A percentile compares a stretch with the other conserved stretches of the same genome.
These are phyloP conservation scores for Eurytoma californica DNA, from an alignment of 2,888 invertebrate species.

Conservation along the genomic window DNA sequence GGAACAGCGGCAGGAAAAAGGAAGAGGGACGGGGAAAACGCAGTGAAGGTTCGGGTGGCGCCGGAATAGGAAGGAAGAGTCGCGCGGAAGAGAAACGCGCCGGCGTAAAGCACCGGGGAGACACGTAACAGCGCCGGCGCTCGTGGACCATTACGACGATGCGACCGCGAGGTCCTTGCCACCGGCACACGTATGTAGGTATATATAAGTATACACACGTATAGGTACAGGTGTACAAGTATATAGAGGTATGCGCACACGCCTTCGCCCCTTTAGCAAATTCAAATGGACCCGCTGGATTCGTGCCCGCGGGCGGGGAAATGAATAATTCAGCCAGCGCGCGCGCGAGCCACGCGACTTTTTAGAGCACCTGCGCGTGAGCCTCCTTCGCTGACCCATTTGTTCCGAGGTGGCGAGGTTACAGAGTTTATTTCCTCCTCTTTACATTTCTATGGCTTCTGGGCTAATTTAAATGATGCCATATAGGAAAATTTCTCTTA, in stretches of 20 bases:
- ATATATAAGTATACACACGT: too few species aligned
- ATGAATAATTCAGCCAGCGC: conserved; percentile 46
- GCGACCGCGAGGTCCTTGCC: conserved; percentile 34
- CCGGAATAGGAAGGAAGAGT: background rate
- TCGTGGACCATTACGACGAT: conserved; percentile 43
- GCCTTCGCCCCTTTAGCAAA: conserved; percentile 15
- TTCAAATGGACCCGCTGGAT: conserved; percentile 46
- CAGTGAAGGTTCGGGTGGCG: background rate
- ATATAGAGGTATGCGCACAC: too few species aligned
- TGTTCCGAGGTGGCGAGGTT: background rate
- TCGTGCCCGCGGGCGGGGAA: conserved; percentile 15
- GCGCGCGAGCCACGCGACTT: conserved; percentile 9
- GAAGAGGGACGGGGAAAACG: background rate
- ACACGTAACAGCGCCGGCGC: background rate
- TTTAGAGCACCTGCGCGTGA: conserved; percentile 15
- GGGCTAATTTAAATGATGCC: too few species aligned
- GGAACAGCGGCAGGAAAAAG: background rate
- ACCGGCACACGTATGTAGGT: background rate
- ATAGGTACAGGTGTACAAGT: too few species aligned
- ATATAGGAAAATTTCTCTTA: too few species aligned
- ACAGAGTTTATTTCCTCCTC: too few species aligned
- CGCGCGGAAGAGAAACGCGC: conserved; percentile 41
- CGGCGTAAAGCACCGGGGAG: conserved; percentile 8
- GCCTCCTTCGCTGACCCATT: conserved; percentile 44
- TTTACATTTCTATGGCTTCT: too few species aligned